Conservation (phyloP, 92 coral and sea anemone species). For the Parazoanthus atlanticus region DNA sequence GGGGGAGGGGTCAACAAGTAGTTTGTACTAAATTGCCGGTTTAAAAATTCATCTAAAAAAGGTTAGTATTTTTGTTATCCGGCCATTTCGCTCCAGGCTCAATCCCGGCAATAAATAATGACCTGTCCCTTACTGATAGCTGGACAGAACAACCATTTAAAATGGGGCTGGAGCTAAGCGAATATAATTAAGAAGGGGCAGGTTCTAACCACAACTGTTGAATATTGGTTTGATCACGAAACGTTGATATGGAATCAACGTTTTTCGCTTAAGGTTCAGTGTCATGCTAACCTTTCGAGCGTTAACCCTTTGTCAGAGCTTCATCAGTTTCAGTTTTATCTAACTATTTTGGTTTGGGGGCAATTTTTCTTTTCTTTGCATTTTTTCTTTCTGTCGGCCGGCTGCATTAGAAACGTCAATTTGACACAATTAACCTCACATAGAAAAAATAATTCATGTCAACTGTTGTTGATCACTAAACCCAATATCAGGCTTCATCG, state of each 20-base stretch:
- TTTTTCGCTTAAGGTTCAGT: background rate
- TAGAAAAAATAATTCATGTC: background rate
- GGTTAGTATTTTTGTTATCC: too few species aligned
- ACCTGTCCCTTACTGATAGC: too few species aligned
- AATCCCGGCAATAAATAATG: too few species aligned
- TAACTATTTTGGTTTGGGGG: background rate
- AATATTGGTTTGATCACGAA: background rate
- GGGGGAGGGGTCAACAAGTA: too few species aligned
- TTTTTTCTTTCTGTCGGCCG: background rate
- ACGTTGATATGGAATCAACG: background rate
- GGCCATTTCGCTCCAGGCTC: too few species aligned
- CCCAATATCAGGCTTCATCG: background rate
- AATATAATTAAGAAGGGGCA: conserved; percentile 2
- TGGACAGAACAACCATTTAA: background rate
- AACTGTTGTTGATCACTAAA: background rate
- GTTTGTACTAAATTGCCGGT: too few species aligned
- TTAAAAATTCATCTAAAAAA: too few species aligned
- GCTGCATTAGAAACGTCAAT: too few species aligned
- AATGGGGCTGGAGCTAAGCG: background rate
- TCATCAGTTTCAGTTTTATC: background rate
- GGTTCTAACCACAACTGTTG: background rate
- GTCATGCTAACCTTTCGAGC: background rate
- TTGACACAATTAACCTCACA: background rate
- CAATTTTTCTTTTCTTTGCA: too few species aligned
- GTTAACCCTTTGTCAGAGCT: background rate